These are phyloP conservation scores for Mastigias papua DNA, from an alignment of 30 jellyfish, hydroid and myxozoan species.

Conservation along the genomic window DNA sequence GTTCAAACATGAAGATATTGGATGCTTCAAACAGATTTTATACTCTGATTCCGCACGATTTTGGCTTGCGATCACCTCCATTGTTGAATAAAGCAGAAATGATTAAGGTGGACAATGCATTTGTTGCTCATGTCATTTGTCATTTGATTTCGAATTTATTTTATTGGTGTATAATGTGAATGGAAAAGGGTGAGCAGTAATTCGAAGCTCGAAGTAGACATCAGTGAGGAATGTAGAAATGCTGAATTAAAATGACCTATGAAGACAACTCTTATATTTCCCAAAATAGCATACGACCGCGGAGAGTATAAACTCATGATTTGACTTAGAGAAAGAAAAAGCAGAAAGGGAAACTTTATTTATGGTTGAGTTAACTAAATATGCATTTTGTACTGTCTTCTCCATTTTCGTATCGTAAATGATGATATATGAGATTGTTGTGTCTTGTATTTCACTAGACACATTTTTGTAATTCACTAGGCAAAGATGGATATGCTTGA, in stretches of 20 bases:
- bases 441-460: too few relatives aligned
- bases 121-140: neutral
- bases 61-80: conserved; percentile 94
- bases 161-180: neutral
- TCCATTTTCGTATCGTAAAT: too few relatives aligned
- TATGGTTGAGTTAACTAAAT: too few relatives aligned
- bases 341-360: too few relatives aligned
- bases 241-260: too few relatives aligned
- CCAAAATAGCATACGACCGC: too few relatives aligned
- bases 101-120: conserved; percentile 51
- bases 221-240: neutral
- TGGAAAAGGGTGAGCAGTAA: neutral
- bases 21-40: conserved; percentile 96
- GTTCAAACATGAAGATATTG: conserved; percentile 70
- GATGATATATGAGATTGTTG: too few relatives aligned
- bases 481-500: conserved; percentile 88
- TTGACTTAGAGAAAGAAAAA: too few relatives aligned
- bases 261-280: too few relatives aligned
- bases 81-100: conserved; percentile 69
- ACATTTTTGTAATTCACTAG: too few relatives aligned
- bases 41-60: conserved; percentile 96
- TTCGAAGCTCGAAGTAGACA: neutral
- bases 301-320: too few relatives aligned
- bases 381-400: too few relatives aligned
- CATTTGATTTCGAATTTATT: neutral